Base-by-base conservation (phyloP, 2,888 invertebrate species). In the Machimus rusticus region DNA sequence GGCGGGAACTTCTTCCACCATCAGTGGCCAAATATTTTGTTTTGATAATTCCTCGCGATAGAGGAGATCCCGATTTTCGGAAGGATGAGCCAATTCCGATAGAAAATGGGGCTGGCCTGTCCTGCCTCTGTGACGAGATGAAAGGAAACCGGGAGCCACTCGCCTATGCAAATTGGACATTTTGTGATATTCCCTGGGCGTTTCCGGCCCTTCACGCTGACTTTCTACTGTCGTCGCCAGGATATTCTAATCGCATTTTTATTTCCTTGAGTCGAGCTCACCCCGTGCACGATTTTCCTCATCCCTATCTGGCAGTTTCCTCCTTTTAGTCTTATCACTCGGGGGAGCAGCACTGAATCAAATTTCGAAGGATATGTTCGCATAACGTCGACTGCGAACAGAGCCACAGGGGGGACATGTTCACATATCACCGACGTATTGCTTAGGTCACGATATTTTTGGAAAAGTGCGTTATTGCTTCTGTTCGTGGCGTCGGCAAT, bases 31-130 rank as follows among this genome's bases (percentile, higher is more conserved):
- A 85, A 85, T 85, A 74, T 85, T 85, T 85, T 85, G 74, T 85
- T 85, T 85, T 74, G 85, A 85, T 85, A 85, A 85, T 85, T 85
- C 85, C 5, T n/a, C 28, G 46, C 74, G 85, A 85, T 85, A 85
- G 85, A 46, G 19, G 74, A 31, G 31, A n/a, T n/a, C n/a, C 12
- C 46, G 14, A 9, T 28, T 74, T 57, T 31, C 74, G 85, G 85
- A 85, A 85, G 85, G 85, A 85, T 74, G 51, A 85, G 14, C 74
- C 85, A 85, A 85, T 85, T 74, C 34, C 74, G 74, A 74, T 39
- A 8, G 85, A 74, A 85, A 85, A 85, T 85, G 74, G 37, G 74
- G 74, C 74, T 39, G 31, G 39, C 34, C 46, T 39, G 31, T 23
- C 34, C 46, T 85, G 66, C 37, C 74, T 84, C 37, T 23, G 23